Evolutionary conservation across 2,113 vertebrate species (phyloP).

Genomic region (Enhydra lutris): DNA sequence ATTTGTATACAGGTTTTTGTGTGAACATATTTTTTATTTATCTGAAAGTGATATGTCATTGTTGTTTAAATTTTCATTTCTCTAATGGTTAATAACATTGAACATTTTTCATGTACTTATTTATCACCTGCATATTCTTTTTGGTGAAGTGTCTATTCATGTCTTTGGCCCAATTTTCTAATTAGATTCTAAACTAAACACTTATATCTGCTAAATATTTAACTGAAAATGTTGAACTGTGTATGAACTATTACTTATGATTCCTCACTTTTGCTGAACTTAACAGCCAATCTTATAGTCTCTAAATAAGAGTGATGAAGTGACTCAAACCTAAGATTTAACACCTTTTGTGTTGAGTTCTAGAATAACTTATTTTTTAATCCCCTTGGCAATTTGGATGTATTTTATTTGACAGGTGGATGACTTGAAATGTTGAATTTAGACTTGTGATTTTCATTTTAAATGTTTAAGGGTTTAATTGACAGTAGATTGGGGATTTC

Average conservation of each 20-base stretch:
- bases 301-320: slow-evolving; percentile 10
- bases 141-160: background rate
- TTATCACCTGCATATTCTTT: background rate
- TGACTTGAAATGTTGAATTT: slow-evolving; percentile 44
- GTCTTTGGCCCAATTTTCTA: background rate
- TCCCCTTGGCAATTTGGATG: slow-evolving; percentile 46
- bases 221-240: slow-evolving; percentile 44
- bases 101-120: background rate
- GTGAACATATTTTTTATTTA: background rate
- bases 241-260: slow-evolving; percentile 13
- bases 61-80: slow-evolving; percentile 23
- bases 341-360: slow-evolving; percentile 13
- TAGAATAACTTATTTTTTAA: slow-evolving; percentile 48
- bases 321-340: slow-evolving; percentile 17
- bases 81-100: background rate
- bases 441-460: slow-evolving; percentile 58
- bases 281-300: background rate
- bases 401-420: slow-evolving; percentile 54
- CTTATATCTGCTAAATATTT: background rate
- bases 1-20: background rate
- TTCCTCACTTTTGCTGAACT: background rate
- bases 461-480: slow-evolving; percentile 59
- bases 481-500: slow-evolving; percentile 50
- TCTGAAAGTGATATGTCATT: background rate
- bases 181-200: background rate